Evolutionary conservation across 2,113 vertebrate species (phyloP).

Genomic region (Megaceryle torquata): DNA sequence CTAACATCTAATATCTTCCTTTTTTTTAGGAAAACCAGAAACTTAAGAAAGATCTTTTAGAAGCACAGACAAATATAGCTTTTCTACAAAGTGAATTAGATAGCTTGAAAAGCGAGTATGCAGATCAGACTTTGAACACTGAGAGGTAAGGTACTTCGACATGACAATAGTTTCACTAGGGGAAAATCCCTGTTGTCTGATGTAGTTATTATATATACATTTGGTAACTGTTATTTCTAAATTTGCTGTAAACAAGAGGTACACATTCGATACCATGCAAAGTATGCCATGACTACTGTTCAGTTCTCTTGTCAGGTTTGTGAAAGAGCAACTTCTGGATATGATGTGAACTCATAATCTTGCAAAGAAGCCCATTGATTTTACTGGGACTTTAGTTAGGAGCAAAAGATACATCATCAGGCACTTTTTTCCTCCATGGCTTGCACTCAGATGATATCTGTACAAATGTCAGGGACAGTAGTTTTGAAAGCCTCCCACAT

Average conservation of each 20-base stretch:
- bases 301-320: neutral
- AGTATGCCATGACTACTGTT: neutral
- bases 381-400: neutral
- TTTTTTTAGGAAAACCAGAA: constrained; percentile 89
- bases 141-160: constrained; percentile 78
- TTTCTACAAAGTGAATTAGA: constrained; percentile 93
- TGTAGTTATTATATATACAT: neutral
- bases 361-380: neutral
- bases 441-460: neutral
- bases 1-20: neutral
- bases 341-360: neutral
- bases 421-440: neutral
- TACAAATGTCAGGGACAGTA: neutral
- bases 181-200: neutral
- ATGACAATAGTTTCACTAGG: neutral
- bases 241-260: neutral
- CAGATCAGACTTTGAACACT: constrained; percentile 88
- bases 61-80: constrained; percentile 90
- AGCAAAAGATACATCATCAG: neutral
- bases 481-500: neutral
- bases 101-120: constrained; percentile 90
- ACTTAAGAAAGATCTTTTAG: constrained; percentile 92
- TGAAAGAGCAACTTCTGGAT: neutral
- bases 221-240: neutral
- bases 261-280: rapidly evolving